Conservation (phyloP, 2,888 invertebrate species). For the Saturnia pavonia region DNA sequence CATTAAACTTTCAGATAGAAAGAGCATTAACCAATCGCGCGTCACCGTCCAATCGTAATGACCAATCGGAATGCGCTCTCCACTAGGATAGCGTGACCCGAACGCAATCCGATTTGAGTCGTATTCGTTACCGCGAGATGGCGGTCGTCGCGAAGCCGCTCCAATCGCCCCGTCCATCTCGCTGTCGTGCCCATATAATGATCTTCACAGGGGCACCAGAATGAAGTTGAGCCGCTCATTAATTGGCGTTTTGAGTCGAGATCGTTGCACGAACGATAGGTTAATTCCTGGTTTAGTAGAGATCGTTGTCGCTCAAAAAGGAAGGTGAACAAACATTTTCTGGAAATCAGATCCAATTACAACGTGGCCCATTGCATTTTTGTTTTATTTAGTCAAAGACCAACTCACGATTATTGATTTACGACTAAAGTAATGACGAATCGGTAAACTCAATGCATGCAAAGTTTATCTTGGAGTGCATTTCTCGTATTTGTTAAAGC, state of each 20-base stretch:
- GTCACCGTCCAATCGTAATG: conserved; percentile 69
- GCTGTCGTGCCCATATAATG: conserved; percentile 82
- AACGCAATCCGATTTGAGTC: conserved; percentile 76
- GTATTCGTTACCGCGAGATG: conserved; percentile 80
- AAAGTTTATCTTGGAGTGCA: conserved; percentile 49
- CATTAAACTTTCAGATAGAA: conserved; percentile 68
- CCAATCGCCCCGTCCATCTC: conserved; percentile 81
- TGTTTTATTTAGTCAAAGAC: conserved; percentile 75
- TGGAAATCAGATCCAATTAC: conserved; percentile 83
- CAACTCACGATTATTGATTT: conserved; percentile 72
- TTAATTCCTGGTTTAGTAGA: conserved; percentile 79
- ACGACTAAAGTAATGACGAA: conserved; percentile 61
- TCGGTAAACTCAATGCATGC: conserved; percentile 45
- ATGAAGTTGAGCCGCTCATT: conserved; percentile 82
- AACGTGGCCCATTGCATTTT: conserved; percentile 77
- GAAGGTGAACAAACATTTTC: conserved; percentile 79
- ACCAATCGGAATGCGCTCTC: conserved; percentile 70
- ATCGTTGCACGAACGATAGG: conserved; percentile 80
- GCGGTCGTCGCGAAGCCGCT: conserved; percentile 69
- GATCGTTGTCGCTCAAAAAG: conserved; percentile 80
- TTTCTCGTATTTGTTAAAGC: conserved; percentile 62
- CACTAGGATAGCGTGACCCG: conserved; percentile 81
- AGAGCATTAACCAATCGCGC: conserved; percentile 72
- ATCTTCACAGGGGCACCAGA: conserved; percentile 81
- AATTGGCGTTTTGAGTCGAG: conserved; percentile 82